A percentile compares a stretch with the other conserved stretches of the same genome.
Evolutionary conservation across 2,113 vertebrate species (phyloP).

Genomic region (Tyrannus savana): DNA sequence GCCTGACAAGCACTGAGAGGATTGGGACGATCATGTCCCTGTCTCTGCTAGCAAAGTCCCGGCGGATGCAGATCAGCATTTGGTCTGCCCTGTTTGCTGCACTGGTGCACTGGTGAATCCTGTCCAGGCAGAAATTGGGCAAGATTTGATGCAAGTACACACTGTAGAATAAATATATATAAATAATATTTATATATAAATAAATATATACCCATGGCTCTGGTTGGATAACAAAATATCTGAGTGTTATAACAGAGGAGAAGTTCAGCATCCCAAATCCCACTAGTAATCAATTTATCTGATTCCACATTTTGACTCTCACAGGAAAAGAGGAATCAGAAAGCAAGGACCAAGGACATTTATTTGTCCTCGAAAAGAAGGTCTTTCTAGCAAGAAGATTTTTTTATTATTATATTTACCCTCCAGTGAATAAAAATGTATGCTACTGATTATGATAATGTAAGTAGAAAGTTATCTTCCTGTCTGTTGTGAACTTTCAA

Average conservation of each 20-base stretch:
- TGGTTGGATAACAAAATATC: neutral
- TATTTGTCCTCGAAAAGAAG: neutral
- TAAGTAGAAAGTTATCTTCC: neutral
- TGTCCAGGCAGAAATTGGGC: rapidly evolving
- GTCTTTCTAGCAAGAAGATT: neutral
- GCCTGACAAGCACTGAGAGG: neutral
- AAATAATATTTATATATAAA: too few relatives aligned
- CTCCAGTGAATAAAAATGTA: neutral
- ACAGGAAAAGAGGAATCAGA: rapidly evolving
- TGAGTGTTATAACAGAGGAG: neutral
- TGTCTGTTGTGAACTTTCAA: neutral
- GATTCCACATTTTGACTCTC: neutral
- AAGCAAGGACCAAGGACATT: neutral
- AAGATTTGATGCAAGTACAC: neutral
- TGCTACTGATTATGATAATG: neutral
- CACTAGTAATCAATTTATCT: neutral
- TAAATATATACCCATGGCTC: neutral
- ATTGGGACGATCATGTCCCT: neutral
- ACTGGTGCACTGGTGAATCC: rapidly evolving
- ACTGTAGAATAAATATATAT: neutral
- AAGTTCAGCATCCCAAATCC: neutral
- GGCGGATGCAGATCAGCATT: neutral
- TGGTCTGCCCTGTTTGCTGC: neutral
- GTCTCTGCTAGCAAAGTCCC: neutral
- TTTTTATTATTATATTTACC: neutral